phyloP scores from a whole-genome alignment of 2,888 invertebrate species.

The Lepidochrysops patricia region DNA sequence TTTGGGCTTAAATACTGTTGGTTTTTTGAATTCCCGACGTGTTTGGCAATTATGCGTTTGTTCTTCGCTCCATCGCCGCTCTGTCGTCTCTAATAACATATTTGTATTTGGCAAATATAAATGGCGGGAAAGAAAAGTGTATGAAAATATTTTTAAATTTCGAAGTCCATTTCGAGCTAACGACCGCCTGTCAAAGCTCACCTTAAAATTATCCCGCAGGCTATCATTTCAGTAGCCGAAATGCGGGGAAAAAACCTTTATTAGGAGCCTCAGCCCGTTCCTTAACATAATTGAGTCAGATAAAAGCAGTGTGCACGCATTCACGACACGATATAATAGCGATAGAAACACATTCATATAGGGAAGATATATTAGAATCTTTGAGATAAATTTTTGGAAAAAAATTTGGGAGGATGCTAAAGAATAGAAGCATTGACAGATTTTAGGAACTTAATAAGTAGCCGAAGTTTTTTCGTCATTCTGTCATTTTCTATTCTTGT shows the following conservation, averaged over 20 bases:
- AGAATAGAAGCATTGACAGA: too few species aligned
- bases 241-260: slow-evolving; percentile 39
- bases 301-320: not conserved
- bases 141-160: slow-evolving; percentile 31
- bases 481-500: too few species aligned
- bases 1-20: slow-evolving; percentile 7
- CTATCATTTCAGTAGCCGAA: slow-evolving; percentile 51
- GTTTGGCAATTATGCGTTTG: slow-evolving; percentile 23
- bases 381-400: too few species aligned
- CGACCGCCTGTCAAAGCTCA: slow-evolving; percentile 31
- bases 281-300: not conserved
- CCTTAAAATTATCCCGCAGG: slow-evolving; percentile 24
- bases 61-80: slow-evolving; percentile 28
- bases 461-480: too few species aligned
- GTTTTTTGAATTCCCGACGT: slow-evolving; percentile 18
- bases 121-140: slow-evolving; percentile 21
- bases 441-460: too few species aligned
- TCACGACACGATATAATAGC: not conserved
- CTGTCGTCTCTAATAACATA: slow-evolving; percentile 31
- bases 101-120: slow-evolving; percentile 30
- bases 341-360: too few species aligned
- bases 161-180: slow-evolving; percentile 38
- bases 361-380: too few species aligned
- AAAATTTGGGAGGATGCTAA: too few species aligned
- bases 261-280: slow-evolving; percentile 33